Base-by-base conservation (phyloP, 2,113 vertebrate genomes). In the Podocnemis expansa region DNA sequence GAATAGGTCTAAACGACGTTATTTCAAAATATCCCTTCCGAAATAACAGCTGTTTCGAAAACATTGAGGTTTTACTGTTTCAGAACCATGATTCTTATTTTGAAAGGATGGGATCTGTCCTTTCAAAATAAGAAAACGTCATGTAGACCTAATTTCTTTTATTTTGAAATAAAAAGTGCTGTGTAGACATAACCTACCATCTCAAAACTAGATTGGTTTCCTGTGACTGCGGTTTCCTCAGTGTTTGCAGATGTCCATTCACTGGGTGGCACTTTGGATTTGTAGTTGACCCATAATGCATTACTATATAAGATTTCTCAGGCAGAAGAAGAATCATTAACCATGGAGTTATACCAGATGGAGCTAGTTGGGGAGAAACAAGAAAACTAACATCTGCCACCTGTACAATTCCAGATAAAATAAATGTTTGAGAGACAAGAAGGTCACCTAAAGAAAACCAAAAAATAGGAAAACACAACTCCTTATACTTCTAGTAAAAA, bases 271-370 rank as follows among this genome's bases (percentile, higher is more conserved):
- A 73, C 38, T 84, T 93, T 38, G 82, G 47, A 82, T 94, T 73
- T 94, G 21, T 82, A 85, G 6, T 58, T 90, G 83, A 82, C 56
- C 56, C 81, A 27, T n/a, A n/a, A n/a, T n/a, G n/a, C n/a, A n/a
- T n/a, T 49, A 22, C 47, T 82, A 43, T 21, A 95, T n/a, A 58
- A 89, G n/a, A 2, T 51, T 91, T 95, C 80, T 78, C 80, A 95
- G 90, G 38, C 49, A 84, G 16, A 2, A 5, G n/a, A 38, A 88
- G 95, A 94, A 82, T 84, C 78, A 78, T 14, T 85, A 43, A 84
- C 56, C 47, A 25, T 5, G 1, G 2, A 93, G 84, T 55, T 88
- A 34, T 82, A 84, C 67, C 58, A 82, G 60, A 70, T 7, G 76
- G 14, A 89, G 13, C 5, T 75, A 67, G 80, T 31, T 86, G 88